phyloP scores from a whole-genome alignment of 2,797 vertebrate genomes.

The Meda fulgida region DNA sequence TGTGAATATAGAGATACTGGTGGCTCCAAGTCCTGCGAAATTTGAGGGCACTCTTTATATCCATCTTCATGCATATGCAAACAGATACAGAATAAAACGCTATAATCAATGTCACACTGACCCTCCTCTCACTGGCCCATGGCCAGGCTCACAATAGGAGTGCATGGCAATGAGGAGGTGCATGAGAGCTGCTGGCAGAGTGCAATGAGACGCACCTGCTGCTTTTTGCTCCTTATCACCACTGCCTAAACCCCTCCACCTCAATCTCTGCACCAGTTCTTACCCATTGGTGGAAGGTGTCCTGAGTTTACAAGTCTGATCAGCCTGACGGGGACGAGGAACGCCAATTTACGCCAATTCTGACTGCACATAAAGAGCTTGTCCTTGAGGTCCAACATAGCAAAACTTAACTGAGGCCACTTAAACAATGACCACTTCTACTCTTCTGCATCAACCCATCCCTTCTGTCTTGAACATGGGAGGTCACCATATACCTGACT shows the following conservation, averaged over 20 bases:
- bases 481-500: neutral
- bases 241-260: slow-evolving; percentile 14
- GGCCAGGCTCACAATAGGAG: slow-evolving; percentile 24
- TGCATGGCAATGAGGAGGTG: neutral
- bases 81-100: slow-evolving; percentile 13
- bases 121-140: slow-evolving; percentile 14
- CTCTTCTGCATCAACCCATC: neutral
- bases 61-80: slow-evolving; percentile 4
- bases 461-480: neutral
- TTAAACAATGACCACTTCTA: neutral
- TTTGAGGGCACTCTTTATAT: neutral
- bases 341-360: neutral
- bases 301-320: neutral
- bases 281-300: neutral
- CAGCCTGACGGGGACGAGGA: neutral
- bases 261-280: slow-evolving; percentile 22
- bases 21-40: neutral
- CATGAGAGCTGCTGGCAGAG: neutral
- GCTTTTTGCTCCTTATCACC: slow-evolving; percentile 19
- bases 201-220: slow-evolving; percentile 24
- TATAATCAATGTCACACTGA: slow-evolving; percentile 20
- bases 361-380: neutral
- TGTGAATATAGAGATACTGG: neutral
- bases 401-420: neutral
- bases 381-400: slow-evolving; percentile 8